A percentile compares a stretch with the other conserved stretches of the same genome.
Conservation (phyloP, 2,888 invertebrate species). For the Machimus atricapillus region DNA sequence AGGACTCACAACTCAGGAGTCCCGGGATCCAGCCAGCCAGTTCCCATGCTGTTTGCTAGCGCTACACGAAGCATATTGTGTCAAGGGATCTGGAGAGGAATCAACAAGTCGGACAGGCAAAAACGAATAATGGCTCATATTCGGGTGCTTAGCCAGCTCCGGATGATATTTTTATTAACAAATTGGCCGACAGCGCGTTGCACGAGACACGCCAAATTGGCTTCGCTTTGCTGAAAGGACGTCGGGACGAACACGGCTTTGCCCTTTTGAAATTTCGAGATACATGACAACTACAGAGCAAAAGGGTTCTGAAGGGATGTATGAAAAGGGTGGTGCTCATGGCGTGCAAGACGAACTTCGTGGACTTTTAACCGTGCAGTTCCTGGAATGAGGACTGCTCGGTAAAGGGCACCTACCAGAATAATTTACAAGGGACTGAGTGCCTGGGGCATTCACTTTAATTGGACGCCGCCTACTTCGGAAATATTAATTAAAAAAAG, state of each 20-base stretch:
- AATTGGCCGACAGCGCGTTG: background rate
- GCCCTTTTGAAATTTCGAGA: background rate
- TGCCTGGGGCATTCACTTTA: background rate
- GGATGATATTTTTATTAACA: constrained; percentile 24
- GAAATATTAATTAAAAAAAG: background rate
- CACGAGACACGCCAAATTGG: background rate
- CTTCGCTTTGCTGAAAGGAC: background rate
- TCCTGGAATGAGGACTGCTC: background rate
- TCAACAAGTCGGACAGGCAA: constrained; percentile 38
- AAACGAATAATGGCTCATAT: constrained; percentile 18
- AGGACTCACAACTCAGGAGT: background rate
- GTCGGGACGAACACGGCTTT: background rate
- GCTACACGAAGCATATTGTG: constrained; percentile 28
- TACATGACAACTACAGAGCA: background rate
- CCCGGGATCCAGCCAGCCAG: background rate
- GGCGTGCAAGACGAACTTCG: background rate
- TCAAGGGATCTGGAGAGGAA: constrained; percentile 29
- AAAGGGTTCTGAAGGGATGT: background rate
- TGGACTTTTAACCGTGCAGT: background rate
- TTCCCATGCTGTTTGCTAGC: background rate
- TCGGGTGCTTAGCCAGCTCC: constrained; percentile 1
- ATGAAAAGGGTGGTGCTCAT: background rate
- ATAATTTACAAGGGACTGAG: background rate
- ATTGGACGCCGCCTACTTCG: background rate
- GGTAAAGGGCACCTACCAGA: background rate